Evolutionary conservation across 2,113 vertebrate species (phyloP).

Genomic region (Brachionichthys hirsutus): DNA sequence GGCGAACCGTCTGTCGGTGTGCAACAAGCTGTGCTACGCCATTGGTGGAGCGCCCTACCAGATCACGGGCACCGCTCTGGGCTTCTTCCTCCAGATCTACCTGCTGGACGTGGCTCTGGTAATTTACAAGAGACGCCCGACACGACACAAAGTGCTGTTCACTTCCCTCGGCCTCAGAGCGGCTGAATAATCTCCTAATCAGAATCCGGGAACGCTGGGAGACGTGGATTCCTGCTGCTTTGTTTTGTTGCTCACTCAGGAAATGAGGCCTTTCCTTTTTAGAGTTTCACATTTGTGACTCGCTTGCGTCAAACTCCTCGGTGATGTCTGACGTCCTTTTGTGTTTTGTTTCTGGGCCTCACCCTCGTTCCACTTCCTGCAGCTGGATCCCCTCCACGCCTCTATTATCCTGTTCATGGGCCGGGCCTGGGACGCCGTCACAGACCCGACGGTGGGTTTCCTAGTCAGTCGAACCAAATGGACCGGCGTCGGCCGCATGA

Average conservation of each 20-base stretch:
- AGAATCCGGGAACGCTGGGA: slow-evolving; percentile 25
- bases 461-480: slow-evolving; percentile 88
- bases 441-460: slow-evolving; percentile 91
- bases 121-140: not conserved
- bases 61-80: slow-evolving; percentile 89
- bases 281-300: slow-evolving; percentile 1
- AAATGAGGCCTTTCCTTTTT: slow-evolving; percentile 29
- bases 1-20: slow-evolving; percentile 78
- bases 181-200: not conserved
- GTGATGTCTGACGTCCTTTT: not conserved
- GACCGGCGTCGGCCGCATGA: slow-evolving; percentile 86
- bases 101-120: slow-evolving; percentile 92
- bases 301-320: not conserved
- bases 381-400: slow-evolving; percentile 87
- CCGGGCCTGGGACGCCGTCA: slow-evolving; percentile 91
- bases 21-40: slow-evolving; percentile 90
- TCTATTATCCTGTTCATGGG: slow-evolving; percentile 94
- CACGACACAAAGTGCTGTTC: not conserved
- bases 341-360: slow-evolving; percentile 9
- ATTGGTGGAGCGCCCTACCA: slow-evolving; percentile 92
- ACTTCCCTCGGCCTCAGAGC: no score
- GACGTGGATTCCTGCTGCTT: slow-evolving; percentile 21
- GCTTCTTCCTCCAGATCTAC: slow-evolving; percentile 95
- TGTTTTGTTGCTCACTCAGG: slow-evolving; percentile 50
- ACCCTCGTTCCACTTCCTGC: not conserved